A percentile compares a stretch with the other conserved stretches of the same genome.
Conservation (phyloP, 1,140 invertebrate genomes). For the Galleria mellonella region DNA sequence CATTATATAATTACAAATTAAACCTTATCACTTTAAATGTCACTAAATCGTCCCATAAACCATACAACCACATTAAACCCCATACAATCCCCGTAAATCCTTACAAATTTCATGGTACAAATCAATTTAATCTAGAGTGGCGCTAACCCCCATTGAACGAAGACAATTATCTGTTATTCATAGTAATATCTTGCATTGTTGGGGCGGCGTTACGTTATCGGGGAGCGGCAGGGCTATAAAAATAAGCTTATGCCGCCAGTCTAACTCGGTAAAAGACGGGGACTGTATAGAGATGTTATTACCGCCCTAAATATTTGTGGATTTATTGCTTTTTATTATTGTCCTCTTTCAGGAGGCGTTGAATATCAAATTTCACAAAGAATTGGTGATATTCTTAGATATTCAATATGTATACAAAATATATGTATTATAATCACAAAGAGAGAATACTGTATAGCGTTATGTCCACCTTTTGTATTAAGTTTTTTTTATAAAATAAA, state of each 20-base stretch:
- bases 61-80: slow-evolving; percentile 6
- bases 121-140: slow-evolving; percentile 52
- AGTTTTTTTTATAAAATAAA: no score
- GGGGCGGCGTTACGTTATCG: slow-evolving; percentile 54
- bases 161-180: slow-evolving; percentile 61
- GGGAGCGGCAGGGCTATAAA: slow-evolving; percentile 67
- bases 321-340: no score
- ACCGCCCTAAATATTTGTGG: background rate
- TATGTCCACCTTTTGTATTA: no score
- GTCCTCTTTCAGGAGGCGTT: background rate
- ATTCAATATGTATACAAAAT: no score
- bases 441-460: no score
- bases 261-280: slow-evolving; percentile 19
- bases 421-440: no score
- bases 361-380: no score
- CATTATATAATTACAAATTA: slow-evolving; percentile 4
- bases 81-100: slow-evolving; percentile 1
- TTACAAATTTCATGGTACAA: slow-evolving; percentile 18
- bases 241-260: slow-evolving; percentile 68
- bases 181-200: slow-evolving; percentile 61
- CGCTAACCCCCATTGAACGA: slow-evolving; percentile 17
- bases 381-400: no score
- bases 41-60: background rate
- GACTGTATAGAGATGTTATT: slow-evolving; percentile 15
- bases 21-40: background rate